phyloP scores from a whole-genome alignment of 2,888 invertebrate genomes.

The Patella pellucida region DNA sequence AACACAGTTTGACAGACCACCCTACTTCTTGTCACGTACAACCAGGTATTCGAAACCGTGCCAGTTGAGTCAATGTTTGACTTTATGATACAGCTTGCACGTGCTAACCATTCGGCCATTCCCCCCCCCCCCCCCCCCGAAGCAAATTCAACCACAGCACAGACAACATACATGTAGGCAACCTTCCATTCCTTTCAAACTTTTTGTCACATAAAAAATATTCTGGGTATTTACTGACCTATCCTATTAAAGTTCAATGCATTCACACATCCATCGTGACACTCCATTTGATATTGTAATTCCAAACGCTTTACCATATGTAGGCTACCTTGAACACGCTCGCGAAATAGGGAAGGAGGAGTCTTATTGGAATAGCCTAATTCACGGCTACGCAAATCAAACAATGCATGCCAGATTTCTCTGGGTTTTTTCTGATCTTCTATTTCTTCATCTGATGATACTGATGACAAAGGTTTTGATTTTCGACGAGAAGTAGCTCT shows the following conservation, averaged over 20 bases:
- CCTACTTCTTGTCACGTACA: too few species aligned
- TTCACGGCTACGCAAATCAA: conserved; percentile 76
- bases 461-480: conserved; percentile 15
- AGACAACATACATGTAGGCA: not conserved
- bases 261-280: conserved; percentile 92
- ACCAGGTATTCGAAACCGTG: too few species aligned
- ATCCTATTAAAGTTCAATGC: conserved; percentile 88
- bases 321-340: conserved; percentile 84
- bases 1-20: too few species aligned
- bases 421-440: conserved; percentile 43
- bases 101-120: too few species aligned
- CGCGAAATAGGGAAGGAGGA: conserved; percentile 77
- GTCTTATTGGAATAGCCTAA: conserved; percentile 73
- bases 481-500: conserved; percentile 19
- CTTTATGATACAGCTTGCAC: too few species aligned
- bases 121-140: too few species aligned
- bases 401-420: conserved; percentile 79
- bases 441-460: conserved; percentile 33
- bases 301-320: conserved; percentile 86
- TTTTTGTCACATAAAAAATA: too few species aligned
- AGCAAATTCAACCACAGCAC: not conserved
- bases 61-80: too few species aligned
- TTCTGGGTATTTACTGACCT: conserved; percentile 66
- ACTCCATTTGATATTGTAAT: conserved; percentile 81
- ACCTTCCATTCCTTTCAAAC: too few species aligned